Evolutionary conservation across 1,140 invertebrate species (phyloP).

Genomic region (Antheraea pernyi): DNA sequence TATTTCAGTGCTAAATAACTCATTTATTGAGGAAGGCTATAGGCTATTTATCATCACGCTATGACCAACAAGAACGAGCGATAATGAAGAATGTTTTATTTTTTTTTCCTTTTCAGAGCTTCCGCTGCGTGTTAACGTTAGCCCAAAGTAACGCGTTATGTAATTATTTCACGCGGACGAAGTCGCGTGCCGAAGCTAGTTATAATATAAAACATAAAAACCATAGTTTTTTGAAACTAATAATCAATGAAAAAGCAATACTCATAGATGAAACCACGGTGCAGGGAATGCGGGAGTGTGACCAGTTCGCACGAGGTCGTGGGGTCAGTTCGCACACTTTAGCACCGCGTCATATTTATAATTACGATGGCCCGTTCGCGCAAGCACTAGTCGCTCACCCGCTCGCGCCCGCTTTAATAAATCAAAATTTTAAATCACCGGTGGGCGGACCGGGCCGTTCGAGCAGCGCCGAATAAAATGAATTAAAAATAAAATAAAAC

Average conservation of each 20-base stretch:
- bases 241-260: background rate
- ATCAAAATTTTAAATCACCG: slow-evolving; percentile 79
- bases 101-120: no score
- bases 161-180: no score
- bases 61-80: no score
- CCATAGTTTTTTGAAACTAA: background rate
- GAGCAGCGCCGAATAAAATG: slow-evolving; percentile 73
- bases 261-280: slow-evolving; percentile 11
- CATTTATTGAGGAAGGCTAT: no score
- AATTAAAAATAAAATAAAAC: slow-evolving; percentile 75
- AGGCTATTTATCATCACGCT: no score
- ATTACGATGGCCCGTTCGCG: slow-evolving; percentile 52
- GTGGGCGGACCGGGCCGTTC: slow-evolving; percentile 63
- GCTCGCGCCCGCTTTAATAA: slow-evolving; percentile 62
- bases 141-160: no score
- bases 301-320: slow-evolving; percentile 43
- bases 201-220: no score
- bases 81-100: no score
- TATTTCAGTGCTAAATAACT: no score
- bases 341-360: slow-evolving; percentile 76
- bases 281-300: slow-evolving; percentile 38
- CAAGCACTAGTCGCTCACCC: slow-evolving; percentile 40
- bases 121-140: no score
- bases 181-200: no score
- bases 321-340: slow-evolving; percentile 67